These are phyloP conservation scores for Pachymerium ferrugineum DNA, from an alignment of 2,888 invertebrate genomes.

Conservation along the genomic window DNA sequence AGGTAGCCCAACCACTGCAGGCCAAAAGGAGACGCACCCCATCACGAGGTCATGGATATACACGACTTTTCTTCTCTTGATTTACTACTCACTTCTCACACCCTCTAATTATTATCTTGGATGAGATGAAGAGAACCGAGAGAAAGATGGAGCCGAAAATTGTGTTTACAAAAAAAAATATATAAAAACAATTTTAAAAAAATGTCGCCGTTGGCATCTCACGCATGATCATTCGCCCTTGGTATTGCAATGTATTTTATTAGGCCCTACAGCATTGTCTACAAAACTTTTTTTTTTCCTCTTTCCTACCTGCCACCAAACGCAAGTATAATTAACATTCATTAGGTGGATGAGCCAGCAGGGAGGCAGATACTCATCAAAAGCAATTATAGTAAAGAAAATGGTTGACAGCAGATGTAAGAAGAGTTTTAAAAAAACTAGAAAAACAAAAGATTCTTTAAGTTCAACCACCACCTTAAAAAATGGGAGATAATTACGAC, in stretches of 20 bases:
- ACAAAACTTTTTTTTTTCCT: not conserved
- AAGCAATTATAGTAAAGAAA: not conserved
- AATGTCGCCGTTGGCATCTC: not conserved
- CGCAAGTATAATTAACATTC: slow-evolving; percentile 9
- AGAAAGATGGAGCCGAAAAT: too few relatives aligned
- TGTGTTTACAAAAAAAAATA: not conserved
- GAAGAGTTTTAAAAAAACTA: not conserved
- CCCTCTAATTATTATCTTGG: not conserved
- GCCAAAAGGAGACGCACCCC: not conserved
- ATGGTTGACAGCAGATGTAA: slow-evolving; percentile 7
- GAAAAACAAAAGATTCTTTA: not conserved
- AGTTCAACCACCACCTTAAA: not conserved
- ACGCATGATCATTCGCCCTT: not conserved
- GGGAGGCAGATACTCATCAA: slow-evolving; percentile 3
- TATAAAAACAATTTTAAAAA: not conserved
- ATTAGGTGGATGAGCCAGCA: slow-evolving; percentile 17
- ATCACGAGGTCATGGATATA: not conserved
- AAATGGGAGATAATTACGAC: not conserved
- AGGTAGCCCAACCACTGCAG: slow-evolving; percentile 2
- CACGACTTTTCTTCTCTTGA: not conserved
- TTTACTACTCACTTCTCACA: slow-evolving; percentile 3
- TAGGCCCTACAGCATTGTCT: slow-evolving; percentile 5
- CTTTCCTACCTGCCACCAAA: not conserved
- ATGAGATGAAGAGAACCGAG: not conserved
- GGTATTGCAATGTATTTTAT: not conserved